Evolutionary conservation across 1,140 invertebrate genomes (phyloP), one percentile per base, ranked within the genome.

Genomic region (Oryzaephilus surinamensis): DNA sequence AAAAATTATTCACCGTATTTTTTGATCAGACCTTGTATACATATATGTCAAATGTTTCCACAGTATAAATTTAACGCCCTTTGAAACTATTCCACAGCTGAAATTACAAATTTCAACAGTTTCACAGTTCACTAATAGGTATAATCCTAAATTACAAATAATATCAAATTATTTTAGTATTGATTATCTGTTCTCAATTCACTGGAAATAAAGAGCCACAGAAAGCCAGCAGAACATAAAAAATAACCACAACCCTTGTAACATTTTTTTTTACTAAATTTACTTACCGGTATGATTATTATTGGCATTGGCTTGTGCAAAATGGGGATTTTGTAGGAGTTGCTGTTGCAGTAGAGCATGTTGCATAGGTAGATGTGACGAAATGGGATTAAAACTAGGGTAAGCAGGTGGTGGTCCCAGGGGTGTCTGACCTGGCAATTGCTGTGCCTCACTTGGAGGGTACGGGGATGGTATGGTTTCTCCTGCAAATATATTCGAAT

Each of bases 331-430:
- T 52, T 71, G 67, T 38, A 67, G 61, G 14, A 72, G 52, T 51
- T 73, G 71, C 43, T 68, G 63, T 38, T 71, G 70, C 6, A 72
- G 62, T 55, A 72, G 62, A 19, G 58, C 57, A 21, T 70, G 68
- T 45, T 72, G 72, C 34, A 76, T 38, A 8, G 50, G 45, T 39
- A 52, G 50, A 40, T 57, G 55, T 26, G 64, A 61, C 38, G 63
- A 64, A 32, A 62, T 60, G 51, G 65, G 65, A 12, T 62, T 20
- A 19, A 50, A 62, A 33, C 70, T 70, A 18, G 68, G 67, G 61
- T 70, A 68, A 51, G 66, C 65, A 55, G 63, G 66, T 35, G 63
- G 62, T 36, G 64, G 57, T 52, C 54, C 50, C 48, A 54, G 44
- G 51, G 48, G 41, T 38, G 45, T 38, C 31, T 51, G 43, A 37